Base-by-base conservation (phyloP, 2,888 invertebrate genomes). In the Formica aserva region DNA sequence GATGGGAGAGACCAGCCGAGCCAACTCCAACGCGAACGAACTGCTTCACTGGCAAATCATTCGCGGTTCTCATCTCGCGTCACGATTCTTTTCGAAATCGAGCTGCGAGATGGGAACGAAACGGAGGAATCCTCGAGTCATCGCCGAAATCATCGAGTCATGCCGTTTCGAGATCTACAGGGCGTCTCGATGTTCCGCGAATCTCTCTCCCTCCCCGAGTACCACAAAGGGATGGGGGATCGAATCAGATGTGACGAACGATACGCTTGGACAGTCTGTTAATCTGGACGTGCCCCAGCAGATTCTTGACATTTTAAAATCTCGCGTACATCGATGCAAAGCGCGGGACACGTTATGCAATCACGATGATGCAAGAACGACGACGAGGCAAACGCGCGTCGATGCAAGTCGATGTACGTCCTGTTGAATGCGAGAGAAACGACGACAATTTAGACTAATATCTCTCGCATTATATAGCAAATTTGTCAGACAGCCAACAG, bases 21-120 rank as follows among this genome's bases (percentile, higher is more conserved):
- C 92, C 93, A 92, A 94, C 92, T 93, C 92, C 93, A 91, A 93
- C 93, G 92, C 93, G 87, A 93, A 92, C 92, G 91, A 93, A 92
- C 93, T 92, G 93, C 93, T 93, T 93, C 93, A 91, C 93, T 92
- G 92, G 92, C 93, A 92, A 93, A 94, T 93, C 91, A 92, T 91
- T 92, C 91, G 91, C 91, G 94, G 93, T 94, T 94, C 94, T 94
- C 94, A 94, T 93, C 90, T 89, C 84, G 89, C 63, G 52, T 26
- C 2, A 38, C 29, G 81, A 82, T 82, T 71, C 41, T 77, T 63
- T 69, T 85, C 65, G 57, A 85, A 35, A 62, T 80, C 71, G 57
- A 45, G 45, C 22, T n/a, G n/a, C 5, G 77, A 9, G 67, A 66
- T 38, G 22, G 22, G 26, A 60, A 32, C 69, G 71, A 32, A n/a